phyloP scores from a whole-genome alignment of 2,113 vertebrate species.

The Prochilodus magdalenae region DNA sequence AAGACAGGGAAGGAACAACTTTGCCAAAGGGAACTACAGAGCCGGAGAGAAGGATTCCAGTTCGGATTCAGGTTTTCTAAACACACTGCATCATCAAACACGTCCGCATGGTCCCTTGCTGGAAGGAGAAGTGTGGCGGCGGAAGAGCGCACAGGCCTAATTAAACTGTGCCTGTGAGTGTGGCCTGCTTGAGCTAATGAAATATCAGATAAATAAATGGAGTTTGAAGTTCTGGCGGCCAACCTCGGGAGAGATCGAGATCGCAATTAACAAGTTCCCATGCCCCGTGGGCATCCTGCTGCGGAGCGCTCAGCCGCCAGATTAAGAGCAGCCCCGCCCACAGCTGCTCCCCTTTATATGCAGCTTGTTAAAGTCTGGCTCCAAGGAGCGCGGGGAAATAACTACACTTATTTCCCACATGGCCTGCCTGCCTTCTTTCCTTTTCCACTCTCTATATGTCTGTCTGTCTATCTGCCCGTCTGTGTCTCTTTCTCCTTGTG shows the following conservation, averaged over 20 bases:
- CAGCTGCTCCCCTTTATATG: slow-evolving; percentile 59
- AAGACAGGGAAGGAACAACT: background rate
- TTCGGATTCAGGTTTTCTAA: background rate
- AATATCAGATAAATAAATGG: slow-evolving; percentile 57
- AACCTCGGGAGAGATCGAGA: slow-evolving; percentile 63
- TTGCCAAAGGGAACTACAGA: background rate
- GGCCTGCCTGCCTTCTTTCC: slow-evolving; percentile 55
- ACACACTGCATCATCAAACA: slow-evolving; percentile 14
- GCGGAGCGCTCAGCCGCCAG: slow-evolving; percentile 49
- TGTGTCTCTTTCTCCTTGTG: slow-evolving; percentile 19
- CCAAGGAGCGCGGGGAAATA: slow-evolving; percentile 63
- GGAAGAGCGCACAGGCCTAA: slow-evolving; percentile 59
- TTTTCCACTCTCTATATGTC: slow-evolving; percentile 10
- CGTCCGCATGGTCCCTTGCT: background rate
- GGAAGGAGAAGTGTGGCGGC: background rate
- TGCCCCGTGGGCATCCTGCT: slow-evolving; percentile 58
- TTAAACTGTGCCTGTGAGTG: slow-evolving; percentile 67
- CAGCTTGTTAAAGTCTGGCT: slow-evolving; percentile 68
- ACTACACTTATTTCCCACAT: slow-evolving; percentile 72
- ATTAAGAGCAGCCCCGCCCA: slow-evolving; percentile 65
- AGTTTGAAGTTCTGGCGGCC: slow-evolving; percentile 58
- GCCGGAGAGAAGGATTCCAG: slow-evolving; percentile 15
- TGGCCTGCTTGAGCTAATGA: slow-evolving; percentile 64
- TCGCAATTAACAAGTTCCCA: slow-evolving; percentile 75
- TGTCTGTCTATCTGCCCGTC: slow-evolving; percentile 4